Evolutionary conservation across 2,888 invertebrate species (phyloP), one percentile per base, ranked within the genome.

Genomic region (Papilio demoleus): DNA sequence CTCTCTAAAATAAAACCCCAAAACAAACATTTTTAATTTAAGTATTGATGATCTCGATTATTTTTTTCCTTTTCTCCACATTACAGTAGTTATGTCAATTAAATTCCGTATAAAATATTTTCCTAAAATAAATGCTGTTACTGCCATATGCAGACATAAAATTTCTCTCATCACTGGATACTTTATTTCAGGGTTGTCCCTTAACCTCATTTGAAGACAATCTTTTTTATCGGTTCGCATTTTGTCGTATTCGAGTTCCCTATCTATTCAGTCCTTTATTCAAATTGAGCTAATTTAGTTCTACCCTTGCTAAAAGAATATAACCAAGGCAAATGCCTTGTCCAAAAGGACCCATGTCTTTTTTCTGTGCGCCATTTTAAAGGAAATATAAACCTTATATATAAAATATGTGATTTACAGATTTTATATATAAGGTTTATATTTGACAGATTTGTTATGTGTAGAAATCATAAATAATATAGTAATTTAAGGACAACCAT

Each of bases 221-320:
- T 56, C 27, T 56, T 56, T 50, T 56, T 56, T 56, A 56, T 56
- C 53, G 31, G 53, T 56, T 31, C 53, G n/a, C 53, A 56, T 56
- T 56, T 31, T 56, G 31, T 56, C 53, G 53, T 27, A 53, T 42
- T 61, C 42, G 5, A 31, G 31, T 42, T 42, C 42, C 61, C 42
- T 42, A 61, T 61, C 61, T 61, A 27, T 42, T 14, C 42, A 12
- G 61, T 61, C 61, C 61, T 61, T 61, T 61, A 61, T 61, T 61
- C 61, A 61, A 61, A 61, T 61, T 61, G 40, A 61, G 61, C 61
- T 61, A 61, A 61, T 61, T 42, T 31, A 42, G 42, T 42, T 42
- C 31, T 17, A 42, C 42, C 61, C 61, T n/a, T 42, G 31, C 27
- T 42, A 17, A 42, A 61, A 42, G 42, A 61, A 42, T 61, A 42